Evolutionary conservation across 2,113 vertebrate species (phyloP).

Genomic region (Xiphophorus maculatus): DNA sequence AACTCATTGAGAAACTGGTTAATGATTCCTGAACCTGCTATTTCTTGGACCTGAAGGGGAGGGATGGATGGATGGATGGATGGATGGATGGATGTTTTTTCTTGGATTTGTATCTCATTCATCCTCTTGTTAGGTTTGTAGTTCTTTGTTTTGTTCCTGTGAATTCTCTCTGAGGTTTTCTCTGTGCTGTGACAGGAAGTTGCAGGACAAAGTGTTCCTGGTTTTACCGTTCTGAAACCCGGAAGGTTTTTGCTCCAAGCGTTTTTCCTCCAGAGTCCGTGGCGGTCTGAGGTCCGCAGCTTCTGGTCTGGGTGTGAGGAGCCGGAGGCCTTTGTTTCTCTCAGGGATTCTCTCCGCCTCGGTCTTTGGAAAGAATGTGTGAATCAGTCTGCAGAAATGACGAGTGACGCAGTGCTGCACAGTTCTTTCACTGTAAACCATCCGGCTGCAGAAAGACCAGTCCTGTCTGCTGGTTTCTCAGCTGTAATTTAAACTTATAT

Average conservation of each 20-base stretch:
- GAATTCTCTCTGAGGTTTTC: background rate
- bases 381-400: constrained; percentile 30
- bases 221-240: background rate
- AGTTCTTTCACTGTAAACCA: background rate
- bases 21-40: too few species aligned
- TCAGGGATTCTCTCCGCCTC: constrained; percentile 3
- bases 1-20: too few species aligned
- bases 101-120: too few species aligned
- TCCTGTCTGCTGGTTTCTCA: background rate
- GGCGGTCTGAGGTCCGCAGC: background rate
- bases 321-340: background rate
- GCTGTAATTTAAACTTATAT: background rate
- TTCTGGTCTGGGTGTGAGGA: background rate
- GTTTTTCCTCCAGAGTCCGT: background rate
- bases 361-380: constrained; percentile 31
- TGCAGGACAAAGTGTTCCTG: background rate
- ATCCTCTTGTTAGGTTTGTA: background rate
- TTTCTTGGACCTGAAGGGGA: too few species aligned
- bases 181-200: background rate
- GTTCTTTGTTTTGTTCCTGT: background rate
- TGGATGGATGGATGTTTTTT: too few species aligned
- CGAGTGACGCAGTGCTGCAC: background rate
- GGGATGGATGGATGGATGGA: too few species aligned
- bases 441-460: background rate
- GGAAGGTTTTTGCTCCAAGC: background rate